Conservation (phyloP, 2,888 invertebrate species). For the Argyresthia albistria region DNA sequence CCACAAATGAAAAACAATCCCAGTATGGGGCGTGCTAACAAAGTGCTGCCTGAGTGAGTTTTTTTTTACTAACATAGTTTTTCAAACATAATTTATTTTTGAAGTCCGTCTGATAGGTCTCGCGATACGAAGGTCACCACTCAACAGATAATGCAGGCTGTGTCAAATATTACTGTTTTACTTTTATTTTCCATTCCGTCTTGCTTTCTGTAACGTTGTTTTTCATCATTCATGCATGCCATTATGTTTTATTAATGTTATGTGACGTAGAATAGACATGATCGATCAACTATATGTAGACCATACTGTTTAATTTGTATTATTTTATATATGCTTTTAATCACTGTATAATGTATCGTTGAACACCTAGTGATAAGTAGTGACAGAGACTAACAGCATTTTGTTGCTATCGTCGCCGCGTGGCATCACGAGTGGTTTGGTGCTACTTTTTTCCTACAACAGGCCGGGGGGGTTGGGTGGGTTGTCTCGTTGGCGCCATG, state of each 20-base stretch:
- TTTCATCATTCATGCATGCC: constrained; percentile 51
- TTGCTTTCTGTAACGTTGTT: constrained; percentile 52
- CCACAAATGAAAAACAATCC: constrained; percentile 11
- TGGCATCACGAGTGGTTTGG: constrained; percentile 27
- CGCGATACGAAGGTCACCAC: neutral
- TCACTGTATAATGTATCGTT: neutral
- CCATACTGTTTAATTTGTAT: neutral
- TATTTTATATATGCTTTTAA: neutral
- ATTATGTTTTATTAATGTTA: constrained; percentile 34
- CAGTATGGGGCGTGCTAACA: constrained; percentile 59
- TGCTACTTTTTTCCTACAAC: constrained; percentile 72
- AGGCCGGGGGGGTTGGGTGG: constrained; percentile 36
- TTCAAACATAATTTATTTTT: constrained; percentile 62
- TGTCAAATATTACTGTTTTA: constrained; percentile 12
- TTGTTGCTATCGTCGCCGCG: neutral
- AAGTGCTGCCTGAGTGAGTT: constrained; percentile 72
- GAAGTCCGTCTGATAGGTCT: constrained; percentile 56
- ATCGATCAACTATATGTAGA: no score
- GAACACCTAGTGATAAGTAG: neutral
- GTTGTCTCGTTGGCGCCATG: constrained; percentile 13
- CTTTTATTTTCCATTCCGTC: constrained; percentile 38
- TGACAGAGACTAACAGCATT: neutral
- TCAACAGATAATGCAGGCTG: constrained; percentile 16
- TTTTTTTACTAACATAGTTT: constrained; percentile 47
- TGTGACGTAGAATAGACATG: neutral